Percentiles rank a stretch among this genome's conserved stretches.
phyloP scores from a whole-genome alignment of 2,888 invertebrate genomes.

The Operophtera brumata region DNA sequence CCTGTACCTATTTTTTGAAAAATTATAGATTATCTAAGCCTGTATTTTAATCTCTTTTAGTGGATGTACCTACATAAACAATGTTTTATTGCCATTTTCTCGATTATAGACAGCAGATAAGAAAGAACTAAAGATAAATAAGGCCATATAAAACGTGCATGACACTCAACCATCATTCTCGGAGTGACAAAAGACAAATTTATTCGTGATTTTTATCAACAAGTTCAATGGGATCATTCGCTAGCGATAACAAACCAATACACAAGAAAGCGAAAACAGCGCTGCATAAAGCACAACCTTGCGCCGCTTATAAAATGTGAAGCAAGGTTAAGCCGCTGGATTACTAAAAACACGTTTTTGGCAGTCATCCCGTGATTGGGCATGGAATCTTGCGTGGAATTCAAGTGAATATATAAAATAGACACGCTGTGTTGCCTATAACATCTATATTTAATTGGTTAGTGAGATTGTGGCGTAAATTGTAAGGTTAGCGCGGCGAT shows the following conservation, averaged over 20 bases:
- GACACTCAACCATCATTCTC: constrained; percentile 1
- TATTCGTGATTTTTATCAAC: constrained; percentile 32
- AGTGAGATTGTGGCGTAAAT: constrained; percentile 25
- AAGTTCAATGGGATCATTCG: constrained; percentile 42
- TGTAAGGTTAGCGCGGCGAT: constrained; percentile 22
- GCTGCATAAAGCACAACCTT: constrained; percentile 34
- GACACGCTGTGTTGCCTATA: constrained; percentile 1
- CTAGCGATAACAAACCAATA: constrained; percentile 37
- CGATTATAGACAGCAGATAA: no score
- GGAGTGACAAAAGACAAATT: constrained; percentile 1
- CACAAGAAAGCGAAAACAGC: constrained; percentile 40
- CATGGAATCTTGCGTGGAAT: constrained; percentile 35
- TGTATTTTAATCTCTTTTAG: no score
- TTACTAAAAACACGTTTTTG: constrained; percentile 31
- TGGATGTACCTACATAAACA: no score
- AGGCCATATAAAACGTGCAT: neutral
- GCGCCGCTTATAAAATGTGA: constrained; percentile 30
- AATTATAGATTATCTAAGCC: no score
- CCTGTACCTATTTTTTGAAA: no score
- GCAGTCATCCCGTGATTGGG: constrained; percentile 35
- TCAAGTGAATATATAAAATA: constrained; percentile 22
- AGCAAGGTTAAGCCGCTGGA: constrained; percentile 41
- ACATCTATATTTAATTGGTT: constrained; percentile 13
- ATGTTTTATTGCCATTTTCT: no score
- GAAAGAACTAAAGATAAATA: neutral